Evolutionary conservation across 2,888 invertebrate genomes (phyloP), one percentile per base, ranked within the genome.

Genomic region (Scaptomyza parva): DNA sequence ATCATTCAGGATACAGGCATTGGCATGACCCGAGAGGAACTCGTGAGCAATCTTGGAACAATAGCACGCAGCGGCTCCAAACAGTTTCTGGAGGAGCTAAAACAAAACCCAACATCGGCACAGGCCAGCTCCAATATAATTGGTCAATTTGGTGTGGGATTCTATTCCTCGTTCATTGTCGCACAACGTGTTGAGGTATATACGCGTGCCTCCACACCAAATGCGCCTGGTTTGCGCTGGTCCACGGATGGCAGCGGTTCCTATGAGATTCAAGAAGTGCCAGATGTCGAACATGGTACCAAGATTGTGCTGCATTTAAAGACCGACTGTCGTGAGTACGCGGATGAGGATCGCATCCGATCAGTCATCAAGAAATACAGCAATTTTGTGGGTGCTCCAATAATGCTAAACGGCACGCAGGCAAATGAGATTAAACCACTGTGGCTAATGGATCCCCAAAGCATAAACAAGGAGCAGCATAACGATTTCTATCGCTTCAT

Each of bases 81-180:
- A 91, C 96, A 96, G 17, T 98, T 98, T 88, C 92, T 98, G 71
- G 96, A 98, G 89, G 94, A 97, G 90, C 92, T 98, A 24, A 95
- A 96, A 89, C 93, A 94, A 50, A 94, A 95, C 80, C 93, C 94
- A 40, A 92, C 93, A 4, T 92, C 93, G 2, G 92, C 93, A 24
- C 94, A 94, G 11, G 94, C 94, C 75, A 91, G 94, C 0, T 95
- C 94, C 48, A 95, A 96, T 70, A 97, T 98, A 53, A 98, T 98
- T 90, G 98, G 99, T 3, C 98, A 99, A 91, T 99, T 99, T 93
- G 99, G 99, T 76, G 99, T 99, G 17, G 99, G 99, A 1, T 99
- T 99, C 92, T 99, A 99, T 91, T 98, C 99, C 12, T 95, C 96
- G 0, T 99, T 99, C 90, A 99, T 99, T 97, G 99, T 99, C 3